Conservation (phyloP, 2,888 invertebrate genomes). For the Cerceris rybyensis region DNA sequence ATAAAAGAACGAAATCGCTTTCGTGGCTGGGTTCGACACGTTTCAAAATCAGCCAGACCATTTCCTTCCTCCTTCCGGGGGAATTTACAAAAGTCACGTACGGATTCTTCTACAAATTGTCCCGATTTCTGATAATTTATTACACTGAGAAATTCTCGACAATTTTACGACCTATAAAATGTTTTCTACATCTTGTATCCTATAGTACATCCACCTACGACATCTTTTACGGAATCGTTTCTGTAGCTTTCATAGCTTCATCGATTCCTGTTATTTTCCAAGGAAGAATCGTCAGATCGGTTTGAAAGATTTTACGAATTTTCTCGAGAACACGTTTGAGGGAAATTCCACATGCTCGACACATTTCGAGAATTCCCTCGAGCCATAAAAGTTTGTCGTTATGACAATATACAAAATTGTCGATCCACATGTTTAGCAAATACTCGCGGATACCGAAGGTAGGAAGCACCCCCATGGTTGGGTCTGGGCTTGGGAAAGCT, state of each 20-base stretch:
- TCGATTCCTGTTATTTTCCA: neutral
- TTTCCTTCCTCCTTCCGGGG: neutral
- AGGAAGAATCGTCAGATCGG: neutral
- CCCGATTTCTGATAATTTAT: slow-evolving; percentile 11
- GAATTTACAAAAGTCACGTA: slow-evolving; percentile 34
- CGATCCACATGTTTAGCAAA: slow-evolving; percentile 50
- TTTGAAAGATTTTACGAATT: too few relatives aligned
- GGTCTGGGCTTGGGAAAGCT: slow-evolving; percentile 59
- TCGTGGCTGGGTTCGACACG: slow-evolving; percentile 39
- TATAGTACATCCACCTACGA: neutral
- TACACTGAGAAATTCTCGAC: neutral
- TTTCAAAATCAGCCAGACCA: slow-evolving; percentile 28
- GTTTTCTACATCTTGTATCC: neutral
- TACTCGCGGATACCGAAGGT: slow-evolving; percentile 21
- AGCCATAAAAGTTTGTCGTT: slow-evolving; percentile 26
- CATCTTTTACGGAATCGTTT: neutral
- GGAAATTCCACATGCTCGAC: slow-evolving; percentile 23
- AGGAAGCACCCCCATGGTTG: slow-evolving; percentile 23
- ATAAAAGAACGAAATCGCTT: slow-evolving; percentile 59
- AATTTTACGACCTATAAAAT: neutral
- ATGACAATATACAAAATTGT: slow-evolving; percentile 31
- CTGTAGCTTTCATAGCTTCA: too few relatives aligned
- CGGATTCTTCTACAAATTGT: neutral
- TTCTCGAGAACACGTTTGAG: too few relatives aligned
- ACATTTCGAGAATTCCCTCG: slow-evolving; percentile 1